These are phyloP conservation scores for Pararge aegeria DNA, from an alignment of 1,140 invertebrate species.

Conservation along the genomic window DNA sequence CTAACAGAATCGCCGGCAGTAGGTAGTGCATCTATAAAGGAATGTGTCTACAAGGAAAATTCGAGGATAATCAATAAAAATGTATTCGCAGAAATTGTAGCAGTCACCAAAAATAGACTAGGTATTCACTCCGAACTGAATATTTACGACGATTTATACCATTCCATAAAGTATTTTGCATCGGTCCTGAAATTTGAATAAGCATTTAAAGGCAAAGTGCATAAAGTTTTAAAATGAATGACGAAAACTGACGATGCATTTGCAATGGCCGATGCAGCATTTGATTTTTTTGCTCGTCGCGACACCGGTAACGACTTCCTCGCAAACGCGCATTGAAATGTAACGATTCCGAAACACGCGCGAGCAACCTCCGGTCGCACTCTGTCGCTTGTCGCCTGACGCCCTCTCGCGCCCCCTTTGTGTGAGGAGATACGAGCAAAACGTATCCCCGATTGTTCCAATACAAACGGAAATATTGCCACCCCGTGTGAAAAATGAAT, in stretches of 20 bases:
- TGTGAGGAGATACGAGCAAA: constrained; percentile 47
- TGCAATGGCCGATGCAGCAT: constrained; percentile 44
- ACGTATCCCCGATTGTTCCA: constrained; percentile 51
- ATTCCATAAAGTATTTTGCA: constrained; percentile 5
- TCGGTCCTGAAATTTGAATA: constrained; percentile 14
- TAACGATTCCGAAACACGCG: constrained; percentile 54
- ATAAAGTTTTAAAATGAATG: constrained; percentile 36
- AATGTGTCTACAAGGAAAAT: not conserved
- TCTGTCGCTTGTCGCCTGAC: constrained; percentile 29
- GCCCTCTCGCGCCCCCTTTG: constrained; percentile 40
- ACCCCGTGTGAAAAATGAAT: constrained; percentile 59
- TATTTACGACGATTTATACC: constrained; percentile 8
- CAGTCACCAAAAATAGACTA: constrained; percentile 2
- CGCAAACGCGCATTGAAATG: constrained; percentile 55
- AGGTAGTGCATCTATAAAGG: not conserved
- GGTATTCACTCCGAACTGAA: constrained; percentile 4
- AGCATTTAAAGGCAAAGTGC: constrained; percentile 16
- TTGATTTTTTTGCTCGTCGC: constrained; percentile 49
- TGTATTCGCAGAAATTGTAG: not conserved
- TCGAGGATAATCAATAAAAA: not conserved
- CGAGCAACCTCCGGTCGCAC: constrained; percentile 46
- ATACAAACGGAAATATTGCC: constrained; percentile 61
- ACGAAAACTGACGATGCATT: constrained; percentile 25
- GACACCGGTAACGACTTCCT: constrained; percentile 63
- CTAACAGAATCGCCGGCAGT: no score